Evolutionary conservation across 1,140 invertebrate genomes (phyloP), one percentile per base, ranked within the genome.

Genomic region (Zaprionus taronus): DNA sequence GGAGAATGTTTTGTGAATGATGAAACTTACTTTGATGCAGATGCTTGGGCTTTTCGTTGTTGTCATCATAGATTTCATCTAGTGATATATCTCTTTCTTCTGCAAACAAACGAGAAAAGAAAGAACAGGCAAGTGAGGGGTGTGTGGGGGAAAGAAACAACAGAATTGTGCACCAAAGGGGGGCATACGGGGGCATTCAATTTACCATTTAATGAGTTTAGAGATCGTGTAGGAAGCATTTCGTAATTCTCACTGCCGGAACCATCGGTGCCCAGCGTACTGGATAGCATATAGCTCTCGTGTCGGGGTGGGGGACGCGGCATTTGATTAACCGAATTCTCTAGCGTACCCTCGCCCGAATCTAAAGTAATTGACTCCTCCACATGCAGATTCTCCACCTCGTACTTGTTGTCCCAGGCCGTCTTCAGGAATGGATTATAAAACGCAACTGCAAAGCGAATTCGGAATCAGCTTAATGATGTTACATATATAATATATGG

Each of bases 351-450:
- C 91, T 96, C 95, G 6, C 95, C 95, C 67, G 95, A 96, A 89
- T 95, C 95, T 79, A 93, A 83, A 77, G 92, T 93, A 82, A 93
- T 95, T 67, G 95, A 96, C 93, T 97, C 97, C 93, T 98, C 97
- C 95, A 98, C 96, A 87, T 97, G 96, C 93, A 98, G 97, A 91
- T 97, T 96, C 91, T 99, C 98, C 66, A 98, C 98, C 93, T 98
- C 97, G 36, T 97, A 97, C 83, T 99, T 98, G 82, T 98, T 97
- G 84, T 98, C 97, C 97, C 97, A 98, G 15, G 98, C 97, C 93
- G 98, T 97, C 93, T 98, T 98, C 93, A 99, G 98, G 94, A 99
- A 99, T 60, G 97, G 98, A 55, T 97, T 98, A 93, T 98, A 99
- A 93, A 98, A 98, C 47, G 97, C 97, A 89, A 97, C 97, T 98